Base-by-base conservation (phyloP, 1,140 invertebrate species). In the Augochlora pura region DNA sequence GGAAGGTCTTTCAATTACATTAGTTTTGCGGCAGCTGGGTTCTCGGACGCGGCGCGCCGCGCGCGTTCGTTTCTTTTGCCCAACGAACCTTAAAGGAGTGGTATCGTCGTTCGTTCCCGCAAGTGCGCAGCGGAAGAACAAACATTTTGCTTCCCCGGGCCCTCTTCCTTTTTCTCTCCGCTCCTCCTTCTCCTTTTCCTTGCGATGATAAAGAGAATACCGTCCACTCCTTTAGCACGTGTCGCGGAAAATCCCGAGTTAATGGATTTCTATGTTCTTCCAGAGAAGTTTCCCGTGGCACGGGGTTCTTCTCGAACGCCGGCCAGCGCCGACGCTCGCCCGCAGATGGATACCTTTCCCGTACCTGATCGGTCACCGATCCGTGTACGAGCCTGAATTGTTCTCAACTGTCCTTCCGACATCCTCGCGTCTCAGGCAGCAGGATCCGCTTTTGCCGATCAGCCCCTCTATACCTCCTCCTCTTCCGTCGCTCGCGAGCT, bases 221-320 rank as follows among this genome's bases (percentile, higher is more conserved):
- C 62, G 62, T 21, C 46, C 32, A 5, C 32, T 57, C 16, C 62
- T 42, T 23, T 52, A 66, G 54, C 63, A 75, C 46, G 46, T 66
- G 72, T 75, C 62, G 49, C 38, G 72, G 32, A 75, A 65, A 39
- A 75, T 75, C 63, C 32, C 23, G 46, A 74, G 72, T 75, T 75
- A 57, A 75, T 75, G 32, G 72, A 75, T 66, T 21, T 63, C 25
- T 21, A 21, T 52, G 25, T 10, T 21, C 21, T 8, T 16, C n/a
- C 46, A 1, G 1, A 10, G 38, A 77, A 68, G 42, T 77, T 46
- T 2, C 49, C 49, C 9, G 6, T 42, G 8, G 25, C 39, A 10
- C 42, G 27, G 49, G 25, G 39, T 75, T 46, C 46, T 32, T 32
- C 32, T 32, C 32, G 32, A 32, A 32, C 32, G 32, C n/a, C n/a